Conservation (phyloP, 1,140 invertebrate species). For the Teleopsis dalmanni region DNA sequence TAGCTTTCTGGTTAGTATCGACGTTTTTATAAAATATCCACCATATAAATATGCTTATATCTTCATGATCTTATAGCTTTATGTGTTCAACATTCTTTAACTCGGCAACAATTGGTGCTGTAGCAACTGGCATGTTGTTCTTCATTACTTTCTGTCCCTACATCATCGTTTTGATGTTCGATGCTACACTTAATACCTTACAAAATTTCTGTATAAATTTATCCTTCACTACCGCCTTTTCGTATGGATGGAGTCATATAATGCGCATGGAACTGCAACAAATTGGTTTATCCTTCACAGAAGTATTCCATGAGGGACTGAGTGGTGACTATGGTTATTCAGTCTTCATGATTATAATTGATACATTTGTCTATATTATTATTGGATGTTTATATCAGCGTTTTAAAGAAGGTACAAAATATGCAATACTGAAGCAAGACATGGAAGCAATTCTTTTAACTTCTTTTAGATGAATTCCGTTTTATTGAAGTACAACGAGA, state of each 20-base stretch:
- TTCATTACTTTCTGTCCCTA: conserved; percentile 58
- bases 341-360: conserved; percentile 46
- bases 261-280: conserved; percentile 55
- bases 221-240: conserved; percentile 52
- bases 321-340: conserved; percentile 30
- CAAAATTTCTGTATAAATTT: conserved; percentile 50
- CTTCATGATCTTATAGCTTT: conserved; percentile 48
- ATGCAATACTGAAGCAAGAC: neutral
- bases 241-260: conserved; percentile 53
- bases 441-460: neutral
- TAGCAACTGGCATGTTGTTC: conserved; percentile 54
- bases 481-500: conserved; percentile 30
- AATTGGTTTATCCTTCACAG: conserved; percentile 34
- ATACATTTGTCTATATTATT: conserved; percentile 44
- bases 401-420: conserved; percentile 24
- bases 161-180: conserved; percentile 56
- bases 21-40: neutral
- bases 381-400: conserved; percentile 45
- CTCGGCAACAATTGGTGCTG: conserved; percentile 56
- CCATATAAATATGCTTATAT: conserved; percentile 11
- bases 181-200: conserved; percentile 48
- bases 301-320: conserved; percentile 37
- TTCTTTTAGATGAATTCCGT: conserved; percentile 25
- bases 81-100: conserved; percentile 59
- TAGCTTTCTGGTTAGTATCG: conserved; percentile 54